These are phyloP conservation scores for Andrena trimmerana DNA, from an alignment of 2,888 invertebrate species.

Conservation along the genomic window DNA sequence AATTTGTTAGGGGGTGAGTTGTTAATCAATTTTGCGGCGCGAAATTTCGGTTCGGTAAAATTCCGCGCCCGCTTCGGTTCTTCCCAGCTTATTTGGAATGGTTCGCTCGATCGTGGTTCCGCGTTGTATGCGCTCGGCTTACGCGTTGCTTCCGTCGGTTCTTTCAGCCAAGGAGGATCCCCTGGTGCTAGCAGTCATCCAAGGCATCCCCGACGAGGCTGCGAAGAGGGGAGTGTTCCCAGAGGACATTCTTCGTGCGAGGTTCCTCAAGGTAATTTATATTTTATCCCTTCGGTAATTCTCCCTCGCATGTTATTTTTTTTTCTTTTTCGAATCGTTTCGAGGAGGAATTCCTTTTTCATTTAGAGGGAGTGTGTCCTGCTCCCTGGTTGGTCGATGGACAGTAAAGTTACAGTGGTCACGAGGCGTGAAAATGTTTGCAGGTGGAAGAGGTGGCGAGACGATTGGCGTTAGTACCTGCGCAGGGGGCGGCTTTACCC, in stretches of 20 bases:
- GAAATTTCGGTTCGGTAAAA: constrained; percentile 27
- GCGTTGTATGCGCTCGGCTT: neutral
- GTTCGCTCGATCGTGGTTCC: neutral
- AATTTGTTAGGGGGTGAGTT: constrained; percentile 42
- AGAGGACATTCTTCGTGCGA: constrained; percentile 93
- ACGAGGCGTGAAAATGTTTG: constrained; percentile 46
- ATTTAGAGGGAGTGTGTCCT: neutral
- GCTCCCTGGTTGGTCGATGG: neutral
- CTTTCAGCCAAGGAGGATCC: constrained; percentile 90
- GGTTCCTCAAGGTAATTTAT: constrained; percentile 89
- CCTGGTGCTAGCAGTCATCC: constrained; percentile 91
- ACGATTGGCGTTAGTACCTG: constrained; percentile 94
- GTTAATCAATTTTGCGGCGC: constrained; percentile 49
- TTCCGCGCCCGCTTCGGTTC: constrained; percentile 9
- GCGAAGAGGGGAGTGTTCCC: constrained; percentile 94
- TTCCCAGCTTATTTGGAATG: neutral
- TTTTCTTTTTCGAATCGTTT: neutral
- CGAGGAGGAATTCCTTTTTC: neutral
- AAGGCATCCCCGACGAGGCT: constrained; percentile 92
- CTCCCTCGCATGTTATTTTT: neutral
- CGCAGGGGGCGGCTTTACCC: constrained; percentile 93
- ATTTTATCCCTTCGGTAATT: neutral
- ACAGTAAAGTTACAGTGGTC: constrained; percentile 15
- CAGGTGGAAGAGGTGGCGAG: constrained; percentile 92
- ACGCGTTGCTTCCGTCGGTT: constrained; percentile 16